Percentiles rank a stretch among this genome's conserved stretches.
These are phyloP conservation scores for Poeciliopsis retropinna DNA, from an alignment of 2,113 vertebrate species.

Conservation along the genomic window DNA sequence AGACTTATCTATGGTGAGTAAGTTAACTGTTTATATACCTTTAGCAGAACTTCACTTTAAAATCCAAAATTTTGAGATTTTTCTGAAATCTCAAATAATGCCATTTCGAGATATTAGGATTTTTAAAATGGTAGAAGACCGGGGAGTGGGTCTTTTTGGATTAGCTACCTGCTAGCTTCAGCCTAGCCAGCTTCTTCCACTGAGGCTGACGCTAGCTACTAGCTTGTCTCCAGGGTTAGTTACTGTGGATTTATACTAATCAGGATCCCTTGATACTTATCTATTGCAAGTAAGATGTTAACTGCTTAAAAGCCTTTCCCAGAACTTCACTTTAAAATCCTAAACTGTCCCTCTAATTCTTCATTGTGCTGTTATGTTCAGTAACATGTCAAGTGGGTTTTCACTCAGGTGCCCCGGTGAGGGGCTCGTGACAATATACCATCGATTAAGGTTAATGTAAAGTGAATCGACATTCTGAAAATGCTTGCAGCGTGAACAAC, in stretches of 20 bases:
- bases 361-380: background rate
- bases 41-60: background rate
- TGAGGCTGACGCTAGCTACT: too few relatives aligned
- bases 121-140: too few relatives aligned
- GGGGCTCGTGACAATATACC: slow-evolving; percentile 22
- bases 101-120: too few relatives aligned
- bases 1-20: background rate
- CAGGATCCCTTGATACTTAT: background rate
- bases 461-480: slow-evolving; percentile 20
- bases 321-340: background rate
- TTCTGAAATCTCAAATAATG: too few relatives aligned
- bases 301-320: background rate
- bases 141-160: too few relatives aligned
- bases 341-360: slow-evolving; percentile 31
- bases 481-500: slow-evolving; percentile 46
- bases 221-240: too few relatives aligned
- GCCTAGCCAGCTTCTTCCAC: too few relatives aligned
- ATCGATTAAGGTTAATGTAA: slow-evolving; percentile 29
- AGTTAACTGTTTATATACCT: background rate
- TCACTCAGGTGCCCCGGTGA: background rate
- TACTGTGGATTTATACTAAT: background rate
- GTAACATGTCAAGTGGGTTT: slow-evolving; percentile 18
- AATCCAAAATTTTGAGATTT: background rate
- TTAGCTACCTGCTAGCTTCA: too few relatives aligned
- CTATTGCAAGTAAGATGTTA: background rate